phyloP scores from a whole-genome alignment of 92 coral and sea anemone species.

The Plumapathes pennacea region DNA sequence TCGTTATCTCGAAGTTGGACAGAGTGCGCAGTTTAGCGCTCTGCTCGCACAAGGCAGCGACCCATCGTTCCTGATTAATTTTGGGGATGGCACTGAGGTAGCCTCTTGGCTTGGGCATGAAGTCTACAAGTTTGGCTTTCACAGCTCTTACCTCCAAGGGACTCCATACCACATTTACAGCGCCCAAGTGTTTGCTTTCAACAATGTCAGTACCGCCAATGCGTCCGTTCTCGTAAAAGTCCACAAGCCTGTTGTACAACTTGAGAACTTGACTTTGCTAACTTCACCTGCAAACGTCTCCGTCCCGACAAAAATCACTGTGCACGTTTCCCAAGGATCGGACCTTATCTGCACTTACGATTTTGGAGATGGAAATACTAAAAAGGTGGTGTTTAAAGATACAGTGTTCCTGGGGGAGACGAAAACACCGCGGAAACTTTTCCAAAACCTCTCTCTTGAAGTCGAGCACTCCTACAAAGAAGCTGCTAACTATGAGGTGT shows the following conservation, averaged over 20 bases:
- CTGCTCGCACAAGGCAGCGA: neutral
- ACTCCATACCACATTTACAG: neutral
- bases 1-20: conserved; percentile 19
- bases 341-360: conserved; percentile 28
- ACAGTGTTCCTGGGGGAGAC: conserved; percentile 4
- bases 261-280: conserved; percentile 10
- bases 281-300: conserved; percentile 37
- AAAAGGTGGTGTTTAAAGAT: neutral
- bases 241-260: conserved; percentile 36
- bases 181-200: conserved; percentile 10
- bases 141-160: neutral
- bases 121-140: conserved; percentile 5
- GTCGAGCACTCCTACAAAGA: conserved; percentile 4
- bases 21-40: conserved; percentile 7
- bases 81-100: conserved; percentile 21
- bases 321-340: conserved; percentile 37
- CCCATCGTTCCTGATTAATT: conserved; percentile 14
- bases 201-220: conserved; percentile 16
- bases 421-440: conserved; percentile 8
- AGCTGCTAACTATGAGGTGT: neutral
- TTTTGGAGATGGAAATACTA: conserved; percentile 25
- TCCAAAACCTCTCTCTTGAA: conserved; percentile 9
- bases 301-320: conserved; percentile 4
- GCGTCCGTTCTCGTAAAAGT: conserved; percentile 15
- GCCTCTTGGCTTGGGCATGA: neutral